These are phyloP conservation scores for Yoshiicerus persimilis DNA, from an alignment of 1,140 invertebrate genomes.

Conservation along the genomic window DNA sequence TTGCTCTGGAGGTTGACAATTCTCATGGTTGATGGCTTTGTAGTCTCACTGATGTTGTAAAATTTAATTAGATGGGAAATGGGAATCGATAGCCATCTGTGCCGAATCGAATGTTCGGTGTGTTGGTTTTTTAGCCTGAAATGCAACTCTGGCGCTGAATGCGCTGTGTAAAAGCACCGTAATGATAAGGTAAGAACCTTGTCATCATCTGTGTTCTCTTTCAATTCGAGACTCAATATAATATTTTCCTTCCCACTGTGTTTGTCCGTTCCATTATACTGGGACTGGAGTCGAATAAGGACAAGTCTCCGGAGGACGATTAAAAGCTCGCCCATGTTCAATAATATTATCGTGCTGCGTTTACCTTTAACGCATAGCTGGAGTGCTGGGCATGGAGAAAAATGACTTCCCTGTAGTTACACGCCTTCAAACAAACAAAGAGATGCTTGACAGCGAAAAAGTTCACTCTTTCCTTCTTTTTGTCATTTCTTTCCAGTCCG, in stretches of 20 bases:
- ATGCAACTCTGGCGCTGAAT: neutral
- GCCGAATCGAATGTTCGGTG: neutral
- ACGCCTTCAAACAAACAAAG: neutral
- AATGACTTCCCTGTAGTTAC: neutral
- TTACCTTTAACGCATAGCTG: neutral
- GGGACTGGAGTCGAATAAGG: neutral
- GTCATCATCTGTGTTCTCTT: neutral
- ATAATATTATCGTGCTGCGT: neutral
- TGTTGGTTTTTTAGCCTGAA: neutral
- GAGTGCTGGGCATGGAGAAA: neutral
- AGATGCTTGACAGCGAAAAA: neutral
- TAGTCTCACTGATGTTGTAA: neutral
- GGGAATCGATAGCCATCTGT: neutral
- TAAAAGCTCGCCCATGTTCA: neutral
- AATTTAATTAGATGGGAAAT: neutral
- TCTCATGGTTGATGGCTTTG: neutral
- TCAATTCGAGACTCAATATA: neutral
- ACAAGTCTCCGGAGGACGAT: neutral
- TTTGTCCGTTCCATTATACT: neutral
- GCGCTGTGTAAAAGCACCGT: neutral
- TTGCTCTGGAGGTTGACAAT: neutral
- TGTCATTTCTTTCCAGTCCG: neutral
- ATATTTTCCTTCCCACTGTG: neutral
- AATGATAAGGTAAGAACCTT: neutral
- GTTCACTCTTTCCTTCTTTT: neutral